A percentile compares a stretch with the other conserved stretches of the same genome.
Evolutionary conservation across 2,888 invertebrate species (phyloP).

Genomic region (Lasioglossum oenotherae): DNA sequence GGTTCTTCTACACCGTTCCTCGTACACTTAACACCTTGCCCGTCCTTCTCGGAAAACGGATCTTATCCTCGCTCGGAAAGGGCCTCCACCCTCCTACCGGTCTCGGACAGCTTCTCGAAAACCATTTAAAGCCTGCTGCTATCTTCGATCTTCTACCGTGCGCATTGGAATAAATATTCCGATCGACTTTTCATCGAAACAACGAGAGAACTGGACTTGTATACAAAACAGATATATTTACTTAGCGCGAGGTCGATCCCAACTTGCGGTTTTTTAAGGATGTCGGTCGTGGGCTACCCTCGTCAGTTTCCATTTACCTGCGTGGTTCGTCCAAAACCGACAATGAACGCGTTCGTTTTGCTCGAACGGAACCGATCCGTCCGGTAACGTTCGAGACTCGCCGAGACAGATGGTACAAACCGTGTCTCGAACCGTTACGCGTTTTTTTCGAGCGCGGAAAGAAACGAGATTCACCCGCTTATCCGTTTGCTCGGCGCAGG

Average conservation of each 20-base stretch:
- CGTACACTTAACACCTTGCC: slow-evolving; percentile 12
- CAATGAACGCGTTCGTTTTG: neutral
- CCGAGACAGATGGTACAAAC: slow-evolving; percentile 32
- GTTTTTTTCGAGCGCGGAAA: slow-evolving; percentile 49
- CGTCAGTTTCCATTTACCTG: neutral
- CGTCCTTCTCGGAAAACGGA: neutral
- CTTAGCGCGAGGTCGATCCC: neutral
- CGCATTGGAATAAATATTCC: neutral
- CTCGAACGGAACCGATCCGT: neutral
- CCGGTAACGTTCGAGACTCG: slow-evolving; percentile 11
- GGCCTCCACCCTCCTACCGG: neutral
- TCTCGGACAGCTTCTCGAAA: neutral
- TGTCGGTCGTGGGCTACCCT: neutral
- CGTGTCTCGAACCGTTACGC: slow-evolving; percentile 58
- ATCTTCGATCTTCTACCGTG: neutral
- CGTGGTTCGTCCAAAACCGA: too few relatives aligned
- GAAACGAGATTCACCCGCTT: slow-evolving; percentile 34
- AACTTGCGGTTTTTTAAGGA: neutral
- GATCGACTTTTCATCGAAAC: neutral
- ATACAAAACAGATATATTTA: neutral
- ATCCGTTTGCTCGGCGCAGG: neutral
- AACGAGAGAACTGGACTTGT: neutral
- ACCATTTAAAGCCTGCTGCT: neutral
- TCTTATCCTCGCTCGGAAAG: neutral
- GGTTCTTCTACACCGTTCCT: slow-evolving; percentile 14